A percentile compares a stretch with the other conserved stretches of the same genome.
Evolutionary conservation across 2,888 invertebrate genomes (phyloP).

Genomic region (Protophormia terraenovae): DNA sequence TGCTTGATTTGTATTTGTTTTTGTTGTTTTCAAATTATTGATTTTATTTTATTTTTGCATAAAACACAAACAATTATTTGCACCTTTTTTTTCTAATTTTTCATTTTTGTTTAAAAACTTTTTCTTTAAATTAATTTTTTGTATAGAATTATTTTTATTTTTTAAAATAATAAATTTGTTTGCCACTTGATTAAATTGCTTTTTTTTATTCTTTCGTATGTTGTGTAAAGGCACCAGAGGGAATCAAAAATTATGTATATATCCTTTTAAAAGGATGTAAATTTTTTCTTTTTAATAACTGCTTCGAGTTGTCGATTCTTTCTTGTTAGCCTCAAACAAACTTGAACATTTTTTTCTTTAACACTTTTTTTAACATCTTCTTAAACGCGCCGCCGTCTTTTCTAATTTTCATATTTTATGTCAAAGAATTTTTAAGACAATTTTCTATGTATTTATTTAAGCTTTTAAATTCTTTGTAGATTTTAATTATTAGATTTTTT

Average conservation of each 20-base stretch:
- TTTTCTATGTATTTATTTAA: not conserved
- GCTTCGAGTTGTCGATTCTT: constrained; percentile 32
- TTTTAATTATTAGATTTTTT: constrained; percentile 36
- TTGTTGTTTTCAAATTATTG: constrained; percentile 68
- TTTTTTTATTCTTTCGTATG: constrained; percentile 36
- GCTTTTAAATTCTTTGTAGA: constrained; percentile 25
- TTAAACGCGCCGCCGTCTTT: constrained; percentile 57
- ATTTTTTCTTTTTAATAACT: constrained; percentile 44
- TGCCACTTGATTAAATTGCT: constrained; percentile 58
- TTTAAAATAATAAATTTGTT: constrained; percentile 25
- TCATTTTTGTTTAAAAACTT: constrained; percentile 37
- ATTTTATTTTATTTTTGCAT: constrained; percentile 66
- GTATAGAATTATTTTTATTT: not conserved
- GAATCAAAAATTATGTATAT: constrained; percentile 63
- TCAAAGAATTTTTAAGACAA: not conserved
- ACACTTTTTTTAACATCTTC: constrained; percentile 13
- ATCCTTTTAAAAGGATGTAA: constrained; percentile 57
- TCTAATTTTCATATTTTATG: constrained; percentile 4
- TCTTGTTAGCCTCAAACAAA: constrained; percentile 43
- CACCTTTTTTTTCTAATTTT: constrained; percentile 43
- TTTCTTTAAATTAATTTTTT: not conserved
- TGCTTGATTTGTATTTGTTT: constrained; percentile 55
- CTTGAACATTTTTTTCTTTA: constrained; percentile 29
- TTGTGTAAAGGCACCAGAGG: constrained; percentile 64
- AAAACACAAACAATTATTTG: constrained; percentile 34